Evolutionary conservation across 2,888 invertebrate species (phyloP).

Genomic region (Sepioteuthis lessoniana): DNA sequence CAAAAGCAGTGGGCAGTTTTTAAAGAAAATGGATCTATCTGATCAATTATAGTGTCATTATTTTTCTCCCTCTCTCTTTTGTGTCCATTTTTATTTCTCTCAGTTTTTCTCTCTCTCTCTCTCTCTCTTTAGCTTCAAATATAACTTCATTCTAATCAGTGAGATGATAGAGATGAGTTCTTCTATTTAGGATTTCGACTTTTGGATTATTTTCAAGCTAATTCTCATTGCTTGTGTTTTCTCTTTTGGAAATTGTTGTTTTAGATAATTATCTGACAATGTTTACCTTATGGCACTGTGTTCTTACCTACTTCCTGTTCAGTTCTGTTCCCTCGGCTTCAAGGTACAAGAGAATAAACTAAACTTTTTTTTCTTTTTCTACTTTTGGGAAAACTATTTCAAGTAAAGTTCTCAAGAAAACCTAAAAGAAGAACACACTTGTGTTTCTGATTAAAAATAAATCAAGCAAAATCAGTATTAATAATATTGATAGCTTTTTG

Average conservation of each 20-base stretch:
- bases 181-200: background rate
- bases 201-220: slow-evolving; percentile 18
- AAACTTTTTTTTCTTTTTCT: background rate
- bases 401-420: background rate
- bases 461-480: background rate
- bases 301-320: slow-evolving; percentile 1
- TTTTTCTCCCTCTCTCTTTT: background rate
- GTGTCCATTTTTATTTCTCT: too few species aligned
- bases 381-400: background rate
- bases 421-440: background rate
- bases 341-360: background rate
- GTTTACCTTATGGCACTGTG: background rate
- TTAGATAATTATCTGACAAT: background rate
- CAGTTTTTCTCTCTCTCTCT: background rate
- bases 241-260: slow-evolving; percentile 33
- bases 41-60: slow-evolving; percentile 10
- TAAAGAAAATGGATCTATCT: slow-evolving; percentile 14
- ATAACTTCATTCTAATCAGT: background rate
- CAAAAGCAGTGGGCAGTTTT: slow-evolving; percentile 23
- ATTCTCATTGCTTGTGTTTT: background rate
- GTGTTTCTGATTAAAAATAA: background rate
- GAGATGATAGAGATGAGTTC: background rate
- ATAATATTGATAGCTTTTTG: slow-evolving; percentile 33
- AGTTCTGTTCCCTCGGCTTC: background rate
- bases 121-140: background rate